Percentiles rank a stretch among this genome's conserved stretches.
Evolutionary conservation across 2,888 invertebrate species (phyloP).

Genomic region (Athetis lepigone): DNA sequence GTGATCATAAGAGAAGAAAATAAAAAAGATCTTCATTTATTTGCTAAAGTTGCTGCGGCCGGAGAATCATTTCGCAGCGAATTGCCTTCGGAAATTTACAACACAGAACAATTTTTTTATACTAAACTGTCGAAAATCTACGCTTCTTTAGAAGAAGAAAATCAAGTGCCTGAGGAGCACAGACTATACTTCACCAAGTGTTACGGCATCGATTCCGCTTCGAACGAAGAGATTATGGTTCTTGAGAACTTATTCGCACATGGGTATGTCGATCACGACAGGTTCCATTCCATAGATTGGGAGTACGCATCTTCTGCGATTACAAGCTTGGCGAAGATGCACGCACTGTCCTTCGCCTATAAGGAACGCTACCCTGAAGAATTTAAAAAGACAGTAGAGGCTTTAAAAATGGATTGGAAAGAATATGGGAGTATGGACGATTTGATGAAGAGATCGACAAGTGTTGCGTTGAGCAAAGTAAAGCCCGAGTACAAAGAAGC

Average conservation of each 20-base stretch:
- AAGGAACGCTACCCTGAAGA: slow-evolving; percentile 66
- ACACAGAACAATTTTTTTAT: slow-evolving; percentile 57
- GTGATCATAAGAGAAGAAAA: slow-evolving; percentile 62
- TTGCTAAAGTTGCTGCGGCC: slow-evolving; percentile 70
- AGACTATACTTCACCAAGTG: slow-evolving; percentile 63
- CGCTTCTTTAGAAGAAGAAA: slow-evolving; percentile 48
- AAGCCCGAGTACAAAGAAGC: slow-evolving; percentile 62
- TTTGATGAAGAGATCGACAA: slow-evolving; percentile 14
- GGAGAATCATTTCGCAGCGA: slow-evolving; percentile 19
- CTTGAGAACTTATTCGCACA: slow-evolving; percentile 68
- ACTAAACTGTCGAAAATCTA: slow-evolving; percentile 48
- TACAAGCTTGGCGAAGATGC: slow-evolving; percentile 71
- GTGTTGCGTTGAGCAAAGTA: slow-evolving; percentile 39
- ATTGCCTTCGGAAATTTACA: slow-evolving; percentile 31
- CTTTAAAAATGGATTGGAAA: neutral
- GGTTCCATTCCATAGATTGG: slow-evolving; percentile 68
- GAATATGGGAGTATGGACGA: neutral
- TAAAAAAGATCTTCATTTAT: slow-evolving; percentile 68
- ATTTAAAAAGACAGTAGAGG: slow-evolving; percentile 44
- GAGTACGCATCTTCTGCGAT: slow-evolving; percentile 64
- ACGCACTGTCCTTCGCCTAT: slow-evolving; percentile 74
- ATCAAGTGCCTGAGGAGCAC: slow-evolving; percentile 57
- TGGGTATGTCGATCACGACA: slow-evolving; percentile 68
- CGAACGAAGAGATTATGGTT: slow-evolving; percentile 70
- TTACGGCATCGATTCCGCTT: slow-evolving; percentile 61